A percentile compares a stretch with the other conserved stretches of the same genome.
These are phyloP conservation scores for Eupithecia subumbrata DNA, from an alignment of 2,888 invertebrate genomes.

Conservation along the genomic window DNA sequence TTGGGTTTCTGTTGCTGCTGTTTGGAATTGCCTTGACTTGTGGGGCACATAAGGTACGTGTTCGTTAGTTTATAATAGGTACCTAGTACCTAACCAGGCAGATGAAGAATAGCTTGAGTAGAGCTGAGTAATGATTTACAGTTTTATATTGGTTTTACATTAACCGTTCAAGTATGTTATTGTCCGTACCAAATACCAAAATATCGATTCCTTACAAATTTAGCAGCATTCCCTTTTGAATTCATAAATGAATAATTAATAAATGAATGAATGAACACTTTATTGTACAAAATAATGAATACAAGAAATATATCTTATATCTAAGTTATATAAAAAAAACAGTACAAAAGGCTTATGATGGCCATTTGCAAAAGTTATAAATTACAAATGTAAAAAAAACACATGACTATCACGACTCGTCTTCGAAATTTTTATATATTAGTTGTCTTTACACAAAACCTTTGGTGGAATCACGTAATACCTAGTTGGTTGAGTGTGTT, in stretches of 20 bases:
- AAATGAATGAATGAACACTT: no score
- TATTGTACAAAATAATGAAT: no score
- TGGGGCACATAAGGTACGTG: conserved; percentile 72
- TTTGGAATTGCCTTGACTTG: conserved; percentile 68
- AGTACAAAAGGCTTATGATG: no score
- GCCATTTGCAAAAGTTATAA: not conserved
- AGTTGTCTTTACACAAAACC: not conserved
- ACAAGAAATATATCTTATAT: no score
- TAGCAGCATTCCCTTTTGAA: not conserved
- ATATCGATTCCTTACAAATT: not conserved
- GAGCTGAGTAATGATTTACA: no score
- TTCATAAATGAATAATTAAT: no score
- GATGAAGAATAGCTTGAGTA: no score
- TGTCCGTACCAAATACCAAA: no score
- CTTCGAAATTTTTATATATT: not conserved
- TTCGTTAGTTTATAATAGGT: not conserved
- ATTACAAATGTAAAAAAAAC: not conserved
- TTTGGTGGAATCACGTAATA: not conserved
- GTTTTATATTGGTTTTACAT: no score
- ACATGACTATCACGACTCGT: not conserved
- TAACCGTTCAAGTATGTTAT: no score
- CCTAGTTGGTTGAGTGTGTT: not conserved
- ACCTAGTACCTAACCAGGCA: no score
- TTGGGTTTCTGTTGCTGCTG: conserved; percentile 67
- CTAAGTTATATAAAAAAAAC: no score